Percentiles rank a stretch among this genome's conserved stretches.
Evolutionary conservation across 2,888 invertebrate species (phyloP).

Genomic region (Phengaris alcon): DNA sequence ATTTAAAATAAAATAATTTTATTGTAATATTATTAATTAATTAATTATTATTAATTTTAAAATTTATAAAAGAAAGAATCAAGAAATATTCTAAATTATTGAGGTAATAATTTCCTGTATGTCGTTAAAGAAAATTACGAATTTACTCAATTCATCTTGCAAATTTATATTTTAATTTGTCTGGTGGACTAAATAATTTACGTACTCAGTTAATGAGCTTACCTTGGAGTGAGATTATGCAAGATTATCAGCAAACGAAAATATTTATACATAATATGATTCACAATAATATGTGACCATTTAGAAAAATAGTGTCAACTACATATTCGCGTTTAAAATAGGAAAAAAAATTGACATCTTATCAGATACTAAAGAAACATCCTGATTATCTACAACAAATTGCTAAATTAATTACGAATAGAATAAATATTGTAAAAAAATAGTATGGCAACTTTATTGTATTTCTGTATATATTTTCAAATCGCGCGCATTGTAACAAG

Average conservation of each 20-base stretch:
- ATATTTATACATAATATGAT: not conserved
- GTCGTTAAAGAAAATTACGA: not conserved
- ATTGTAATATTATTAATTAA: conserved; percentile 21
- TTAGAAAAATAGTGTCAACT: not conserved
- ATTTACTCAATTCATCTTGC: not conserved
- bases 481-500: conserved; percentile 38
- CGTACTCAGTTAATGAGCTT: not conserved
- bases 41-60: not conserved
- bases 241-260: not conserved
- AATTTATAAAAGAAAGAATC: not conserved
- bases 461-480: conserved; percentile 23
- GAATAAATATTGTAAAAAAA: not conserved
- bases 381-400: not conserved
- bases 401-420: not conserved
- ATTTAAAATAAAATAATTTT: not conserved
- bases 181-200: not conserved
- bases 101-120: not conserved
- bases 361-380: not conserved
- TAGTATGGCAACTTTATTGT: not conserved
- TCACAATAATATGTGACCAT: not conserved
- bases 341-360: too few species aligned
- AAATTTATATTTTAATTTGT: not conserved
- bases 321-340: not conserved
- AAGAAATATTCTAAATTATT: not conserved
- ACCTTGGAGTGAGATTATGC: not conserved